phyloP scores from a whole-genome alignment of 1,140 invertebrate genomes.

The Notospermus geniculatus region DNA sequence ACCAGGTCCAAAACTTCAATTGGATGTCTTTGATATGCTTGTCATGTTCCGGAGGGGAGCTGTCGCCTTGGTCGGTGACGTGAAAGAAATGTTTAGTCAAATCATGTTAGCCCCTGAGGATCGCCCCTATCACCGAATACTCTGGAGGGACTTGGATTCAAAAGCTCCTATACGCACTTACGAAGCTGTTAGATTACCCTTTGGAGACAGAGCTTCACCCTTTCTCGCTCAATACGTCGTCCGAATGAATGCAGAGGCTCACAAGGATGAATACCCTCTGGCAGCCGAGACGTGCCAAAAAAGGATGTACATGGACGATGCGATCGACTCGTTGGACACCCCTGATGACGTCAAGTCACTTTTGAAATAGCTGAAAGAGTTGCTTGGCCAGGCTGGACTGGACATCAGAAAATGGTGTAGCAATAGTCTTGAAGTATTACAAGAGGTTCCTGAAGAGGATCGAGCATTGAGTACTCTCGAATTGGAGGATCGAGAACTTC shows the following conservation, averaged over 20 bases:
- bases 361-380: too few relatives aligned
- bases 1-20: constrained; percentile 49
- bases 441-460: too few relatives aligned
- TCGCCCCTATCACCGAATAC: constrained; percentile 13
- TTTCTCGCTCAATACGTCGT: constrained; percentile 16
- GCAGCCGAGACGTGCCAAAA: not conserved
- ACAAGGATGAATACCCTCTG: not conserved
- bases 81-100: constrained; percentile 22
- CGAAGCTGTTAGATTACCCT: constrained; percentile 16
- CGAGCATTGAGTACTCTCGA: too few relatives aligned
- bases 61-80: constrained; percentile 22
- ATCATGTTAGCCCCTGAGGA: constrained; percentile 5
- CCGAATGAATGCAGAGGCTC: not conserved
- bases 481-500: too few relatives aligned
- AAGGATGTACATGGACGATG: constrained; percentile 3
- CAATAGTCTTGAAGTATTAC: too few relatives aligned
- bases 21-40: constrained; percentile 24
- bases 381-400: too few relatives aligned
- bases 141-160: constrained; percentile 8
- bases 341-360: too few relatives aligned
- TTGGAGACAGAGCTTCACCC: constrained; percentile 16
- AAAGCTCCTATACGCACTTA: not conserved
- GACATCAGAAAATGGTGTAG: too few relatives aligned
- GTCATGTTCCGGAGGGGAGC: constrained; percentile 23
- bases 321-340: too few relatives aligned